A percentile compares a stretch with the other conserved stretches of the same genome.
These are phyloP conservation scores for Cebus imitator DNA, from an alignment of 2,113 vertebrate genomes.

Conservation along the genomic window DNA sequence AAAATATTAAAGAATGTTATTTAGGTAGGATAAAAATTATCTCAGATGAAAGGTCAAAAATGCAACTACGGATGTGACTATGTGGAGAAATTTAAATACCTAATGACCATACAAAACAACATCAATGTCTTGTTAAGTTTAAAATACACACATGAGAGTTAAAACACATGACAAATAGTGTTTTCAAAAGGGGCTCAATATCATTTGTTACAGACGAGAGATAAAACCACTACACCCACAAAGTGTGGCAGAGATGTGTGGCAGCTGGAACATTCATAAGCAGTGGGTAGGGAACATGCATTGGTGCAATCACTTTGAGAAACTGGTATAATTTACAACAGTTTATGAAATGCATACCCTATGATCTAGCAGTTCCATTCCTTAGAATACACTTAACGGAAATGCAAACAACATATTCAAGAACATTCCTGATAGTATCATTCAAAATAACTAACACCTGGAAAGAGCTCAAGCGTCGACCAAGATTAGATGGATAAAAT, in stretches of 20 bases:
- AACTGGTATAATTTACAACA: not conserved
- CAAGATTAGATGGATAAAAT: not conserved
- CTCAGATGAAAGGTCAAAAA: not conserved
- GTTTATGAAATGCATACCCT: not conserved
- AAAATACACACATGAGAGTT: not conserved
- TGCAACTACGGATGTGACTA: not conserved
- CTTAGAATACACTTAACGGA: not conserved
- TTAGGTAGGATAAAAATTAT: not conserved
- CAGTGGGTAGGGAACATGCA: rapidly evolving
- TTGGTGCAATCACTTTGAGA: not conserved
- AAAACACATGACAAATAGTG: not conserved
- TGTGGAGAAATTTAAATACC: not conserved
- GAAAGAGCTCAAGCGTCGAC: not conserved
- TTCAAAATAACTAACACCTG: not conserved
- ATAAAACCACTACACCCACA: rapidly evolving
- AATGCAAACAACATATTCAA: not conserved
- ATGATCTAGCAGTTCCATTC: not conserved
- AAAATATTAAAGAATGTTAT: not conserved
- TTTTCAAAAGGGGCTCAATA: not conserved
- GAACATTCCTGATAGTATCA: not conserved
- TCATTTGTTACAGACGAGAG: not conserved
- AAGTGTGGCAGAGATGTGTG: not conserved
- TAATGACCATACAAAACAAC: not conserved
- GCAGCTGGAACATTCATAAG: not conserved
- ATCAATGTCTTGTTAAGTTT: not conserved